A percentile compares a stretch with the other conserved stretches of the same genome.
Conservation (phyloP, 2,113 vertebrate species). For the Xiphorhynchus elegans region DNA sequence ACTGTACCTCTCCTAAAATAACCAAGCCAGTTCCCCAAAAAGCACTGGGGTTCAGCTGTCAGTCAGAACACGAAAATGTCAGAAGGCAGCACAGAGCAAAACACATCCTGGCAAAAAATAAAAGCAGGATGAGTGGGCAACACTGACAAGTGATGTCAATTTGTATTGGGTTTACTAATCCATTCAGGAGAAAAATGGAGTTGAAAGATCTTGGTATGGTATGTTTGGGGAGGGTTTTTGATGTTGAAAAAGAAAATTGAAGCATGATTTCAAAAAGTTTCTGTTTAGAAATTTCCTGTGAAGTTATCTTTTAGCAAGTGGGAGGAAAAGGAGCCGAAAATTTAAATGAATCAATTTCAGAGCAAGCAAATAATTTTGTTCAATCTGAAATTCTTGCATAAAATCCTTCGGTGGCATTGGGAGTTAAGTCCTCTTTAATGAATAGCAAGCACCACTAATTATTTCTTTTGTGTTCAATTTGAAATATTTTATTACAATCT, state of each 20-base stretch:
- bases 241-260: not conserved
- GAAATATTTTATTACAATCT: conserved; percentile 33
- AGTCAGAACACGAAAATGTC: conserved; percentile 11
- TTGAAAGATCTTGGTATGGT: not conserved
- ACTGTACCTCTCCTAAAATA: conserved; percentile 16
- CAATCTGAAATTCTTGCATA: not conserved
- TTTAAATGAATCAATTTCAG: not conserved
- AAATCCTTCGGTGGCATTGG: not conserved
- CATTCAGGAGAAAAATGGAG: conserved; percentile 16
- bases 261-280: not conserved
- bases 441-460: conserved; percentile 17
- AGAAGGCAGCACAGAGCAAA: not conserved
- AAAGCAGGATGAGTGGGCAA: conserved; percentile 15
- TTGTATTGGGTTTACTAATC: conserved; percentile 14
- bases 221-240: not conserved
- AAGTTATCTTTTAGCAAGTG: not conserved
- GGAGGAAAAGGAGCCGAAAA: not conserved
- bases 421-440: conserved; percentile 18
- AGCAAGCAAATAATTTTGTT: conserved; percentile 10
- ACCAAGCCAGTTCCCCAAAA: not conserved
- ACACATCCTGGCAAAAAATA: not conserved
- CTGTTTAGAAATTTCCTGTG: not conserved
- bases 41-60: not conserved
- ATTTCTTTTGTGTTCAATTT: conserved; percentile 13
- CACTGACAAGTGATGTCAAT: not conserved